Percentiles rank a stretch among this genome's conserved stretches.
Evolutionary conservation across 1,140 invertebrate species (phyloP).

Genomic region (Zaprionus kolodkinae): DNA sequence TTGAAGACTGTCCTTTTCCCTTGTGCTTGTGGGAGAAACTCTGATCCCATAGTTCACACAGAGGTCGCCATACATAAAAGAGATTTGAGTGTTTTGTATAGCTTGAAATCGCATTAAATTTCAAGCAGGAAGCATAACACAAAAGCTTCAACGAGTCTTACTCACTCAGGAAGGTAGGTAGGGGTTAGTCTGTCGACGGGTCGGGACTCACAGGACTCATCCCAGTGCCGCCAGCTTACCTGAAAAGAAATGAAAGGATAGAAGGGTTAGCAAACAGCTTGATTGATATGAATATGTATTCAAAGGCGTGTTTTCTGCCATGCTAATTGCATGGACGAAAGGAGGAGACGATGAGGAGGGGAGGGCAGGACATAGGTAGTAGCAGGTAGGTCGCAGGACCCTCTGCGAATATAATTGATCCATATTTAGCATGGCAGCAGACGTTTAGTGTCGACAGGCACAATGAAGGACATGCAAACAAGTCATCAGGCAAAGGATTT

Average conservation of each 20-base stretch:
- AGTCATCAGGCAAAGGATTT: slow-evolving; percentile 48
- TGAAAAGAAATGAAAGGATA: slow-evolving; percentile 47
- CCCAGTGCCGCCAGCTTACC: slow-evolving; percentile 57
- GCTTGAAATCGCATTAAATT: slow-evolving; percentile 61
- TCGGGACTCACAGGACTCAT: neutral
- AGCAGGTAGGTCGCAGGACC: neutral
- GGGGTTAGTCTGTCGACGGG: too few species aligned
- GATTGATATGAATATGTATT: slow-evolving; percentile 36
- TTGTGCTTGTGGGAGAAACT: slow-evolving; percentile 22
- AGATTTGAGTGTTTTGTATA: slow-evolving; percentile 18
- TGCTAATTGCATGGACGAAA: slow-evolving; percentile 40
- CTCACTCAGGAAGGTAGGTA: slow-evolving; percentile 16
- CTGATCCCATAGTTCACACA: slow-evolving; percentile 6
- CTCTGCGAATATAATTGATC: slow-evolving; percentile 62
- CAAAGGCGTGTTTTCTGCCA: slow-evolving; percentile 29
- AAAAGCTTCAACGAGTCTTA: slow-evolving; percentile 42
- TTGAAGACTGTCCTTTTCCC: slow-evolving; percentile 7
- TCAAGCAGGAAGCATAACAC: slow-evolving; percentile 63
- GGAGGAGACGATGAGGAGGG: neutral
- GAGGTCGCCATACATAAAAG: neutral
- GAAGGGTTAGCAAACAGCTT: slow-evolving; percentile 46
- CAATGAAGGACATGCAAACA: slow-evolving; percentile 74
- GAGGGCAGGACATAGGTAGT: too few species aligned
- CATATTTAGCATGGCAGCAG: slow-evolving; percentile 64
- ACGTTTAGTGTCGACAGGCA: slow-evolving; percentile 61